Evolutionary conservation across 2,113 vertebrate species (phyloP), one percentile per base, ranked within the genome.

Genomic region (Cardinalis cardinalis): DNA sequence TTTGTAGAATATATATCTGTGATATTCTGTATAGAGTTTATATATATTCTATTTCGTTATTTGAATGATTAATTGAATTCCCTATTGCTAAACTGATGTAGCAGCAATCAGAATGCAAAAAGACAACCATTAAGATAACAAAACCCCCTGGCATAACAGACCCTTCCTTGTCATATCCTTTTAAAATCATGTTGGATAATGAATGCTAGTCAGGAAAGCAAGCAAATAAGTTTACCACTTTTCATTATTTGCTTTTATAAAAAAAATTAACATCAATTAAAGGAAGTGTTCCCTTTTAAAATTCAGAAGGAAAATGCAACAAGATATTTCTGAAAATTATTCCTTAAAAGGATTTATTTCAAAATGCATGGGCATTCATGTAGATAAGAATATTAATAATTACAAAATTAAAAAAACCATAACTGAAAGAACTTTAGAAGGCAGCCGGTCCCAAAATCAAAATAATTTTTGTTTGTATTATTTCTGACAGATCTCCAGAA

Each of bases 131-230:
- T 41, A 56, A 72, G 7, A 56, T 18, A 52, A 64, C 3, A 76
- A 78, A 61, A n/a, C 1, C 1, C 0, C 2, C 3, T 12, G 6
- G 3, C 2, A 34, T 48, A 76, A 46, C 9, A 74, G 28, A 51
- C 7, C 1, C 6, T 55, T 85, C 13, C 7, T 36, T 5, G 6
- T 23, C 18, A 64, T 34, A 46, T 8, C 8, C 4, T 85, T 68
- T 82, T 21, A n/a, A 71, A 82, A 71, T 55, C n/a, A 18, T 31
- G 4, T 12, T 40, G 18, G 15, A 32, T 44, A 52, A 65, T 0
- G 0, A 51, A 6, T 6, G 2, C 14, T 49, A 60, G 5, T 6
- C 40, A 76, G 58, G 14, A 60, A 88, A 76, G 3, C 10, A 83
- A 72, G 5, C 10, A 86, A 69, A 6, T 2, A 23, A 52, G 4